A percentile compares a stretch with the other conserved stretches of the same genome.
Evolutionary conservation across 1,140 invertebrate species (phyloP).

Genomic region (Trichogramma pretiosum): DNA sequence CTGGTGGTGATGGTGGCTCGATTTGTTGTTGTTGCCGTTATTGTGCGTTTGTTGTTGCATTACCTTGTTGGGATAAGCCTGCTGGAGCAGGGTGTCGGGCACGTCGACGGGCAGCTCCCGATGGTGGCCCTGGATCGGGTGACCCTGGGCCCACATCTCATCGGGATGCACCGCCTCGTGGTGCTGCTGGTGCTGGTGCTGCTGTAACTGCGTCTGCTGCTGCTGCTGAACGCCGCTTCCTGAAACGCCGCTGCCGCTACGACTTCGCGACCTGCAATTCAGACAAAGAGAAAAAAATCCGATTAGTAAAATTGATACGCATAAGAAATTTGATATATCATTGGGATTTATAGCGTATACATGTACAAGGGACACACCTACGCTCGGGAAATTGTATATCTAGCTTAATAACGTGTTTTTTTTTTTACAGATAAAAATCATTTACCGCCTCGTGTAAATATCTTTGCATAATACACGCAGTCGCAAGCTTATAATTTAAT

Average conservation of each 20-base stretch:
- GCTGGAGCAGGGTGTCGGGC: constrained; percentile 85
- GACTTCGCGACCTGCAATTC: constrained; percentile 38
- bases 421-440: too few relatives aligned
- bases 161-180: constrained; percentile 37
- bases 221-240: constrained; percentile 31
- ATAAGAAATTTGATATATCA: too few relatives aligned
- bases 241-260: constrained; percentile 37
- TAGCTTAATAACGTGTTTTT: too few relatives aligned
- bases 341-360: too few relatives aligned
- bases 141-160: constrained; percentile 47
- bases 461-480: too few relatives aligned
- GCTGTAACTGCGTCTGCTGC: constrained; percentile 28
- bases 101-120: constrained; percentile 98
- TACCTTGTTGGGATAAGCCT: constrained; percentile 88
- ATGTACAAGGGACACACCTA: too few relatives aligned
- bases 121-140: constrained; percentile 60
- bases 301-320: too few relatives aligned
- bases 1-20: neutral
- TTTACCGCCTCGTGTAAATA: too few relatives aligned
- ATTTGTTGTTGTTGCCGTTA: constrained; percentile 29
- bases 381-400: too few relatives aligned
- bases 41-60: constrained; percentile 52
- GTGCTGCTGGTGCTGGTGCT: constrained; percentile 39
- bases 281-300: neutral
- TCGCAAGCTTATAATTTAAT: too few relatives aligned